Evolutionary conservation across 2,888 invertebrate species (phyloP).

Genomic region (Dynastes grantii): DNA sequence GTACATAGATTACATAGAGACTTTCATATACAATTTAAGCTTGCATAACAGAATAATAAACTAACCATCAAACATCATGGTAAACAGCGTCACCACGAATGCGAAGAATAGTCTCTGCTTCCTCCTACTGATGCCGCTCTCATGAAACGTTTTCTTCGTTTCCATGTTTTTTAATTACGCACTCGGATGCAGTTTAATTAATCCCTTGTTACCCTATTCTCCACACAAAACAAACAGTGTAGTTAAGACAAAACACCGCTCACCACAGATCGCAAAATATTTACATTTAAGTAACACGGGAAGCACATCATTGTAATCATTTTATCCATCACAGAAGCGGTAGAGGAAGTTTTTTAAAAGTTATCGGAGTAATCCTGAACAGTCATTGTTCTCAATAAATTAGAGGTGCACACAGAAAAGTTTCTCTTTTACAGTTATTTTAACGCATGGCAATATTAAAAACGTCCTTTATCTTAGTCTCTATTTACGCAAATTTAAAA

Average conservation of each 20-base stretch:
- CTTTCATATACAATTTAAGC: background rate
- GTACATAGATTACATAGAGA: background rate
- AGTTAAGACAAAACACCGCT: constrained; percentile 24
- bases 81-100: constrained; percentile 31
- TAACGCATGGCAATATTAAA: constrained; percentile 21
- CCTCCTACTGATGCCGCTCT: constrained; percentile 21
- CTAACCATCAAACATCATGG: constrained; percentile 34
- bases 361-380: constrained; percentile 1
- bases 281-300: constrained; percentile 1
- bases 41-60: constrained; percentile 9
- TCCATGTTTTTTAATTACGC: constrained; percentile 35
- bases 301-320: constrained; percentile 16
- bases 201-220: background rate
- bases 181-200: constrained; percentile 17
- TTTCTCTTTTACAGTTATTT: background rate
- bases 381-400: background rate
- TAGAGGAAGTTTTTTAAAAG: constrained; percentile 10
- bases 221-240: constrained; percentile 15
- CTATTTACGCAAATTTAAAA: background rate
- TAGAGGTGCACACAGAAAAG: background rate
- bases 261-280: constrained; percentile 26
- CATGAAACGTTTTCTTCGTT: constrained; percentile 2
- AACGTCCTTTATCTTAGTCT: background rate
- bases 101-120: constrained; percentile 21
- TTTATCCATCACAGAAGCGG: constrained; percentile 17